Base-by-base conservation (phyloP, 2,888 invertebrate species). In the Elysia crispata region DNA sequence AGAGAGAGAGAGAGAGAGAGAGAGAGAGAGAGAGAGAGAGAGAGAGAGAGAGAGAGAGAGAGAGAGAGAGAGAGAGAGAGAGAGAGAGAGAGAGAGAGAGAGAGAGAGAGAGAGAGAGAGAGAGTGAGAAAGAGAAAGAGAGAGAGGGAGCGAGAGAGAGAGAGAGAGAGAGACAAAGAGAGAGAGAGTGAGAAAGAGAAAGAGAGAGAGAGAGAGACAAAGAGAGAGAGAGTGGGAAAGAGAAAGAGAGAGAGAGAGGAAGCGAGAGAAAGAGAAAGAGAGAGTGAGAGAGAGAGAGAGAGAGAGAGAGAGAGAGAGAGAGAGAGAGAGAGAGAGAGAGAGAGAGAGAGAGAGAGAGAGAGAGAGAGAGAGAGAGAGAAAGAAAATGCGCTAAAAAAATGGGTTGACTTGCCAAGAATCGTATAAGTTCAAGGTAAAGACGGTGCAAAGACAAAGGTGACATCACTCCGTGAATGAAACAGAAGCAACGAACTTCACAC, bases 91-190 rank as follows among this genome's bases (percentile, higher is more conserved):
- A 69, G 30, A 30, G 1, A 69, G 67, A n/a, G 23, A 49, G 23
- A 41, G 33, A 72, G 15, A 72, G n/a, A 72, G 23, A 72, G 31
- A 69, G 30, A 30, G 1, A 69, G 67, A n/a, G 23, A 49, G 23
- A 41, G 33, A 72, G 15, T 41, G n/a, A 72, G 23, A 72, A 49
- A 41, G n/a, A 41, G 33, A 41, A 11, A 72, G 49, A 72, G 18
- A 72, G 49, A 41, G 15, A 20, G 70, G 50, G 31, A 69, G 30
- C n/a, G 1, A 69, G 67, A n/a, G 23, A 49, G 23, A 41, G 33
- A 72, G 15, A 72, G n/a, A 72, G 23, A 72, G 70, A 41, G n/a
- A 41, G 33, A 41, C 13, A 72, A 50, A 72, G 18, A 72, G 49
- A 41, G n/a, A n/a, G n/a, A 28, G 31, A 69, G 30, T n/a, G 1